phyloP scores from a whole-genome alignment of 2,888 invertebrate species.

The Glaucopsyche alexis region DNA sequence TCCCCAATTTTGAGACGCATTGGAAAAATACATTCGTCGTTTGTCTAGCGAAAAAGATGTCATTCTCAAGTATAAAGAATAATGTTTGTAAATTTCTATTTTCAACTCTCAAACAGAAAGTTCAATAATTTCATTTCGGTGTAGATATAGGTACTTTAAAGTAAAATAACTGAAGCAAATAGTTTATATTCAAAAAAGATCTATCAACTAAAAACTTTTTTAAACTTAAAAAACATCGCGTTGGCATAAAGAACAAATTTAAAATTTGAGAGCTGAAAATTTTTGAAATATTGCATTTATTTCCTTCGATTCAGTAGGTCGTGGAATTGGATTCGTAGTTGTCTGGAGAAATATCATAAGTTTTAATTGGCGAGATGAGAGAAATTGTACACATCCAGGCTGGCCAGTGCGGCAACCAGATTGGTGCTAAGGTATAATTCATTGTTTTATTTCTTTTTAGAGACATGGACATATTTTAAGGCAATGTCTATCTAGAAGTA shows the following conservation, averaged over 20 bases:
- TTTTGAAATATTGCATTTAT: constrained; percentile 51
- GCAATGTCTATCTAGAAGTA: too few species aligned
- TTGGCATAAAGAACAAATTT: constrained; percentile 31
- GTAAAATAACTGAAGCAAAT: too few species aligned
- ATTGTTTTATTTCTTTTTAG: too few species aligned
- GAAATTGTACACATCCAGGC: constrained; percentile 91
- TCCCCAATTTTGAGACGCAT: too few species aligned
- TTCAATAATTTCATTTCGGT: not conserved
- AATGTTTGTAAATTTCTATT: not conserved
- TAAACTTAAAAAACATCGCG: constrained; percentile 25
- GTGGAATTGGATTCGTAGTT: constrained; percentile 42
- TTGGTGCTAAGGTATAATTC: constrained; percentile 67
- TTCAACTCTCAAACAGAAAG: not conserved
- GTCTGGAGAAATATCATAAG: constrained; percentile 46
- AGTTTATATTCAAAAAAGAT: not conserved
- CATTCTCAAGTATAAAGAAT: too few species aligned
- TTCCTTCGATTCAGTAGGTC: constrained; percentile 59
- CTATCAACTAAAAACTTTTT: not conserved
- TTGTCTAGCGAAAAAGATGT: too few species aligned
- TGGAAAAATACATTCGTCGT: too few species aligned
- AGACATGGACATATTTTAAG: too few species aligned
- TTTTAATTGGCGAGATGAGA: constrained; percentile 79
- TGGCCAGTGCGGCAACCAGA: constrained; percentile 86
- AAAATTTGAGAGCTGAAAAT: constrained; percentile 31
- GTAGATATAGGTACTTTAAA: too few species aligned